These are phyloP conservation scores for Acanthurus tractus DNA, from an alignment of 2,797 vertebrate genomes.

Conservation along the genomic window DNA sequence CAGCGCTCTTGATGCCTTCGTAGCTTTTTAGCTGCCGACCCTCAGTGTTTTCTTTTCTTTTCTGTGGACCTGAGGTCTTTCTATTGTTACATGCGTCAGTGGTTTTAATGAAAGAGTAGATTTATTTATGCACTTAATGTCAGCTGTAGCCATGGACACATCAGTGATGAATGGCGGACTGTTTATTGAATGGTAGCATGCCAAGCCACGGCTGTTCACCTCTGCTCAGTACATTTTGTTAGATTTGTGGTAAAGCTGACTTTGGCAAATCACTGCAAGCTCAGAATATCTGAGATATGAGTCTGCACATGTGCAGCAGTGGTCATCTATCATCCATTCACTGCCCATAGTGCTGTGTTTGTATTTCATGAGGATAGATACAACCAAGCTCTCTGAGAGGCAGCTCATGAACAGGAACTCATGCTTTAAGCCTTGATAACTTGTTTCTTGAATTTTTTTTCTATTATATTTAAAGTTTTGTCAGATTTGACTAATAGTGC, in stretches of 20 bases:
- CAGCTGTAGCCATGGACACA: constrained; percentile 21
- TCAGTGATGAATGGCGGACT: constrained; percentile 41
- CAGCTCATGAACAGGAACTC: neutral
- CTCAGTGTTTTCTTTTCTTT: constrained; percentile 23
- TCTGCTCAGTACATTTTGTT: constrained; percentile 14
- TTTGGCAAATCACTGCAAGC: constrained; percentile 27
- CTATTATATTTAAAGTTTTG: neutral
- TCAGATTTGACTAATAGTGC: neutral
- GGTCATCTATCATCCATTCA: neutral
- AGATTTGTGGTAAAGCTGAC: constrained; percentile 47
- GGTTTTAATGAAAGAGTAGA: constrained; percentile 64
- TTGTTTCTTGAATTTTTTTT: neutral
- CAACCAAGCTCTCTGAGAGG: neutral
- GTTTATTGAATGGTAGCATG: constrained; percentile 43
- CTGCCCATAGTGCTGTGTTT: neutral
- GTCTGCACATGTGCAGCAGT: constrained; percentile 2
- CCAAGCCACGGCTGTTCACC: constrained; percentile 28
- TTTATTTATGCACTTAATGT: constrained; percentile 58
- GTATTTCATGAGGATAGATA: neutral
- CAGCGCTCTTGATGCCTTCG: constrained; percentile 9
- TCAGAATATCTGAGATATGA: constrained; percentile 6
- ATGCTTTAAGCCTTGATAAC: neutral
- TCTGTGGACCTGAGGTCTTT: constrained; percentile 1
- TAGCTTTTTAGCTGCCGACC: neutral
- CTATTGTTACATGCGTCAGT: constrained; percentile 30